A percentile compares a stretch with the other conserved stretches of the same genome.
These are phyloP conservation scores for Tapirus indicus DNA, from an alignment of 2,797 vertebrate genomes.

Conservation along the genomic window DNA sequence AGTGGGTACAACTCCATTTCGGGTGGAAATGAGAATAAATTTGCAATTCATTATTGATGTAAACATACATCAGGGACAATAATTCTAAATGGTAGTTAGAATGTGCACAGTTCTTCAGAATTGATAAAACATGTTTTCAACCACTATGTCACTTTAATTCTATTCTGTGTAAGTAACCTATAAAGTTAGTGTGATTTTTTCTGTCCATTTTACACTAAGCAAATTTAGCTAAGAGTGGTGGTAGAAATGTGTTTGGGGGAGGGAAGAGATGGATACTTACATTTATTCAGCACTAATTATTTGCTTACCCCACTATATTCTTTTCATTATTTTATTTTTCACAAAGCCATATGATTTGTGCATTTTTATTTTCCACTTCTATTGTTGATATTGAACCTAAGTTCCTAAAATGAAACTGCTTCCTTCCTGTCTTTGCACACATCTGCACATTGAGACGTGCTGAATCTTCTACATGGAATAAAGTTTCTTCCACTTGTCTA, in stretches of 20 bases:
- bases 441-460: not conserved
- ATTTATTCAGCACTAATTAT: not conserved
- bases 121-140: not conserved
- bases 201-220: not conserved
- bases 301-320: not conserved
- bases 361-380: not conserved
- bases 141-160: not conserved
- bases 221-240: not conserved
- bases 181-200: not conserved
- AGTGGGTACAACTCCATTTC: not conserved
- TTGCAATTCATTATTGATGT: not conserved
- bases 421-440: not conserved
- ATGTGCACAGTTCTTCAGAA: not conserved
- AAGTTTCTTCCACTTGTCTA: not conserved
- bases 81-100: not conserved
- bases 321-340: not conserved
- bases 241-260: not conserved
- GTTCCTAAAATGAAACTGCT: not conserved
- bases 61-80: not conserved
- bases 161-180: not conserved
- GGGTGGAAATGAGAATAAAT: not conserved
- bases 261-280: not conserved
- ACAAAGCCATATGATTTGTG: not conserved
- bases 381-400: not conserved
- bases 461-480: not conserved